phyloP scores from a whole-genome alignment of 2,888 invertebrate species.

The Thymelicus acteon region DNA sequence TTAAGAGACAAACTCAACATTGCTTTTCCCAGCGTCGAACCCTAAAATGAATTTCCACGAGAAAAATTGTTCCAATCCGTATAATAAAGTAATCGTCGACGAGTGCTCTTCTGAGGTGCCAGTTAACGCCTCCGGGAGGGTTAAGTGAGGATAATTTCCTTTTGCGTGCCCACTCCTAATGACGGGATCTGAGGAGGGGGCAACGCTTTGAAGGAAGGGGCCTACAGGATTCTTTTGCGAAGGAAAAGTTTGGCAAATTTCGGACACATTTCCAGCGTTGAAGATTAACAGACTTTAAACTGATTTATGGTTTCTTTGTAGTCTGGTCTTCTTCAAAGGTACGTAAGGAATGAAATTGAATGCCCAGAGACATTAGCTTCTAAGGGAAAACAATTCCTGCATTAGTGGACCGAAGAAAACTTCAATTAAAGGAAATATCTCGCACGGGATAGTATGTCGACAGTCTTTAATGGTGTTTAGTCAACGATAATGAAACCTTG shows the following conservation, averaged over 20 bases:
- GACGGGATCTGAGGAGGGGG: slow-evolving; percentile 57
- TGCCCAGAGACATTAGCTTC: slow-evolving; percentile 40
- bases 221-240: slow-evolving; percentile 47
- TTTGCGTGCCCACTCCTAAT: slow-evolving; percentile 81
- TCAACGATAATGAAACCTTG: slow-evolving; percentile 55
- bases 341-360: neutral
- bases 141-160: slow-evolving; percentile 84
- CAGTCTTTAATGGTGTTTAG: slow-evolving; percentile 66
- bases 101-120: slow-evolving; percentile 80
- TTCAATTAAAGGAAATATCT: slow-evolving; percentile 79
- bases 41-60: slow-evolving; percentile 53
- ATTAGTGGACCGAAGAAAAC: slow-evolving; percentile 63
- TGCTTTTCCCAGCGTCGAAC: slow-evolving; percentile 28
- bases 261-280: slow-evolving; percentile 43
- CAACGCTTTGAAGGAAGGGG: slow-evolving; percentile 48
- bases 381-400: slow-evolving; percentile 50
- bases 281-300: slow-evolving; percentile 4
- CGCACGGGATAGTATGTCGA: slow-evolving; percentile 64
- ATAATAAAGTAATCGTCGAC: slow-evolving; percentile 79
- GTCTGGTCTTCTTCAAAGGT: neutral
- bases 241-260: slow-evolving; percentile 43
- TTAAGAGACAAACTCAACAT: slow-evolving; percentile 33
- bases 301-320: slow-evolving; percentile 3
- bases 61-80: slow-evolving; percentile 77
- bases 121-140: slow-evolving; percentile 83